Percentiles rank a stretch among this genome's conserved stretches.
Evolutionary conservation across 2,113 vertebrate species (phyloP).

Genomic region (Hippoglossus stenolepis): DNA sequence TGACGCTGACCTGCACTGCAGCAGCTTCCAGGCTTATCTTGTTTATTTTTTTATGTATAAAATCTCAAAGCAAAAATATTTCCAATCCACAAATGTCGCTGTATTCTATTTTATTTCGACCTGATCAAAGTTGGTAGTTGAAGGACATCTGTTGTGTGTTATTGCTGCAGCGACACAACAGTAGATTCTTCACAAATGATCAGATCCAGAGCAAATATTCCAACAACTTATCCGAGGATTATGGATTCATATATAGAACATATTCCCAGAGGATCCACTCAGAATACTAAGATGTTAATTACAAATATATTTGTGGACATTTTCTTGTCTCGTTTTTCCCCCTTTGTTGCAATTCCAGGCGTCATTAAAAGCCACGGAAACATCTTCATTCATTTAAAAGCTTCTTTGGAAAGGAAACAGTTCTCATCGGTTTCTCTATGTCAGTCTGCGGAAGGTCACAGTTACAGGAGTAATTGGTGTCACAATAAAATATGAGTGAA

Average conservation of each 20-base stretch:
- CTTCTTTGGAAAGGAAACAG: conserved; percentile 4
- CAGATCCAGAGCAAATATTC: conserved; percentile 26
- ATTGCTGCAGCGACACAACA: conserved; percentile 7
- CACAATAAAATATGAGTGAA: conserved; percentile 21
- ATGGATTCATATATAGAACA: conserved; percentile 10
- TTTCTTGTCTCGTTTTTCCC: conserved; percentile 25
- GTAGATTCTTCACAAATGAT: neutral
- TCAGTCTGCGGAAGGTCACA: conserved; percentile 10
- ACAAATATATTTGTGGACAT: neutral
- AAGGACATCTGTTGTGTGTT: conserved; percentile 36
- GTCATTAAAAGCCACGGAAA: conserved; percentile 27
- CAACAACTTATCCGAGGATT: neutral
- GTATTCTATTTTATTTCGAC: too few species aligned
- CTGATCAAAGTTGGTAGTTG: too few species aligned
- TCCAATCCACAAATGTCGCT: too few species aligned
- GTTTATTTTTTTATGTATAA: too few species aligned
- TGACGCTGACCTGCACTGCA: too few species aligned
- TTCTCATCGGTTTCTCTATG: neutral
- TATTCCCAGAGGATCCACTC: conserved; percentile 7
- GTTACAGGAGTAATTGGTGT: neutral
- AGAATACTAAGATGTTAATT: neutral
- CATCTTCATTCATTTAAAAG: conserved; percentile 20
- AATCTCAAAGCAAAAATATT: too few species aligned
- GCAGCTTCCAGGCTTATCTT: too few species aligned
- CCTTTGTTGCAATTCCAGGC: conserved; percentile 8